Conservation (phyloP, 30 jellyfish, hydroid and myxozoan genomes). For the Aurelia aurita region DNA sequence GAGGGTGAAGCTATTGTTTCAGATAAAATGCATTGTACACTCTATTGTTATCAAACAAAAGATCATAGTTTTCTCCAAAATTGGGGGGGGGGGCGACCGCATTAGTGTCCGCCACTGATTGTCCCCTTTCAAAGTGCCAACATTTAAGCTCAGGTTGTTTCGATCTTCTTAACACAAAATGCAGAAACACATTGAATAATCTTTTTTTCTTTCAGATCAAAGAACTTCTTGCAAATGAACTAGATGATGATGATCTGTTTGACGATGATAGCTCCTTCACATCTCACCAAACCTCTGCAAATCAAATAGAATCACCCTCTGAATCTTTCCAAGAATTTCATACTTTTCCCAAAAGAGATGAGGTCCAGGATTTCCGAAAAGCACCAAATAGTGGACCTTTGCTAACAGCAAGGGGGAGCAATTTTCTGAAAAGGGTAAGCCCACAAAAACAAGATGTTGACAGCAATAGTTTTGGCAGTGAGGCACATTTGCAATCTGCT, state of each 20-base stretch:
- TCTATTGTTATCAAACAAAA: too few relatives aligned
- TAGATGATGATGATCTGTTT: constrained; percentile 83
- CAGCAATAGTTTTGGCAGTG: neutral
- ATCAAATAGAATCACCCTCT: constrained; percentile 17
- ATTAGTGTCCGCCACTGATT: too few relatives aligned
- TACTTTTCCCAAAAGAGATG: neutral
- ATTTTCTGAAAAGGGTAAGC: constrained; percentile 31
- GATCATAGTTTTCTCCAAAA: too few relatives aligned
- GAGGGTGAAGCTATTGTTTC: too few relatives aligned
- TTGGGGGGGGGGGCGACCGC: too few relatives aligned
- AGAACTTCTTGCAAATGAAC: constrained; percentile 76
- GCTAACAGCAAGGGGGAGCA: constrained; percentile 59
- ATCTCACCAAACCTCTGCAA: constrained; percentile 47
- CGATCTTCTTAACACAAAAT: too few relatives aligned
- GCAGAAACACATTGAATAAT: too few relatives aligned
- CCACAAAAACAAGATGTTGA: neutral
- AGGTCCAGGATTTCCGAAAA: neutral
- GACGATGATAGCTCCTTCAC: constrained; percentile 76
- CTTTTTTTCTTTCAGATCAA: constrained; percentile 58
- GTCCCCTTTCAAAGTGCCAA: too few relatives aligned
- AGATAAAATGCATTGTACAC: too few relatives aligned
- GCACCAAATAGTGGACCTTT: constrained; percentile 21
- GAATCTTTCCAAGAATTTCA: constrained; percentile 26
- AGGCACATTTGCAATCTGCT: neutral
- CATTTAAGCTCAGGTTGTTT: too few relatives aligned